phyloP scores from a whole-genome alignment of 2,888 invertebrate genomes.

The Abrostola triplasia region DNA sequence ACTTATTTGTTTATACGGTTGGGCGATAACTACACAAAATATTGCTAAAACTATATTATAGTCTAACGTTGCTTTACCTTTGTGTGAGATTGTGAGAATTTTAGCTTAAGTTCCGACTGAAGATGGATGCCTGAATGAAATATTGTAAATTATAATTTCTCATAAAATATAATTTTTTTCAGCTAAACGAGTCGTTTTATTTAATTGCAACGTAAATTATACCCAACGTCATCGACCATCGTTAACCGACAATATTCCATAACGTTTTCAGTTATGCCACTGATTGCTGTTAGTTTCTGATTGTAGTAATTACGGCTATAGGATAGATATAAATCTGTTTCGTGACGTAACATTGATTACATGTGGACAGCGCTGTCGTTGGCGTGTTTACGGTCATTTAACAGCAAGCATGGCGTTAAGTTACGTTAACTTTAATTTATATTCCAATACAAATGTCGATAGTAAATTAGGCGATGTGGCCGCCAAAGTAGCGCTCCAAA shows the following conservation, averaged over 20 bases:
- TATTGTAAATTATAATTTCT: conserved; percentile 90
- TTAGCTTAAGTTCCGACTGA: conserved; percentile 89
- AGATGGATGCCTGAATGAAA: conserved; percentile 89
- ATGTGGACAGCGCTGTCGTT: conserved; percentile 14
- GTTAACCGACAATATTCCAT: neutral
- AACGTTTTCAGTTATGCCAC: conserved; percentile 5
- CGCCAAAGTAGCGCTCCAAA: conserved; percentile 69
- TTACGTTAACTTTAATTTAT: conserved; percentile 21
- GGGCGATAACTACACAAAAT: conserved; percentile 85
- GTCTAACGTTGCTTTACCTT: conserved; percentile 89
- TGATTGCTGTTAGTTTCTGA: conserved; percentile 16
- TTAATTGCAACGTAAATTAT: conserved; percentile 46
- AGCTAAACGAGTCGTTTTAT: conserved; percentile 84
- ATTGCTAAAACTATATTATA: conserved; percentile 89
- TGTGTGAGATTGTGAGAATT: conserved; percentile 89
- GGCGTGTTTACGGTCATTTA: conserved; percentile 34
- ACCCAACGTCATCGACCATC: neutral
- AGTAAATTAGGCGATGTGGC: conserved; percentile 66
- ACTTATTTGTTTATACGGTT: conserved; percentile 79
- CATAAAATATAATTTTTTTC: conserved; percentile 90
- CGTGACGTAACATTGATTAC: conserved; percentile 29
- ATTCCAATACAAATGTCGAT: conserved; percentile 21
- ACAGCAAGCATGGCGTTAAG: conserved; percentile 32
- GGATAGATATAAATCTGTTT: conserved; percentile 44
- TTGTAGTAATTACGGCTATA: conserved; percentile 19